phyloP scores from a whole-genome alignment of 2,797 vertebrate genomes.

The Acanthurus tractus region DNA sequence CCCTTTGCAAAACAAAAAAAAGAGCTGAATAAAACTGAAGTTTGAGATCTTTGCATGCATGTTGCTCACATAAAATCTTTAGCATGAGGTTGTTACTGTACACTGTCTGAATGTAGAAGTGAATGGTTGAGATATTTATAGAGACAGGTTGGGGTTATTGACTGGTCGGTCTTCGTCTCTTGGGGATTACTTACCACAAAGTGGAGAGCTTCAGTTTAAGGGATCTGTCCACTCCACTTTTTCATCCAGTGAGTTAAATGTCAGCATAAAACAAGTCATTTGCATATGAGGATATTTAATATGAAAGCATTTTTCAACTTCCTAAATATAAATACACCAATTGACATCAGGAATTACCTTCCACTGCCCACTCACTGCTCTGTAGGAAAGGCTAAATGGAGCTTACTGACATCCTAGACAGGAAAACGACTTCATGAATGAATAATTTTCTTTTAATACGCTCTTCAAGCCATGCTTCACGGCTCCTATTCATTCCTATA shows the following conservation, averaged over 20 bases:
- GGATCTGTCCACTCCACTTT: constrained; percentile 24
- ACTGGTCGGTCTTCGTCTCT: constrained; percentile 16
- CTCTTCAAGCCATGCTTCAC: constrained; percentile 16
- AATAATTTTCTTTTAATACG: constrained; percentile 26
- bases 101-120: background rate
- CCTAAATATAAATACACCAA: constrained; percentile 13
- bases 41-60: background rate
- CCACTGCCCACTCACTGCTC: constrained; percentile 32
- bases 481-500: constrained; percentile 25
- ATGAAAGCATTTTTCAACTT: constrained; percentile 14
- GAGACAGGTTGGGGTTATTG: background rate
- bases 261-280: constrained; percentile 19
- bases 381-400: constrained; percentile 23
- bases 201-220: background rate
- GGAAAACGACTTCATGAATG: constrained; percentile 15
- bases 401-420: constrained; percentile 33
- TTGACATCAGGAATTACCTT: constrained; percentile 37
- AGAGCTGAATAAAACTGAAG: background rate
- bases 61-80: background rate
- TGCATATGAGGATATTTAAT: constrained; percentile 1
- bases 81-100: background rate
- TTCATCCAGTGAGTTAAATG: constrained; percentile 1
- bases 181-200: background rate
- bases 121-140: background rate
- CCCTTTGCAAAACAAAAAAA: background rate